Evolutionary conservation across 2,888 invertebrate species (phyloP).

Genomic region (Digitonthophagus gazella): DNA sequence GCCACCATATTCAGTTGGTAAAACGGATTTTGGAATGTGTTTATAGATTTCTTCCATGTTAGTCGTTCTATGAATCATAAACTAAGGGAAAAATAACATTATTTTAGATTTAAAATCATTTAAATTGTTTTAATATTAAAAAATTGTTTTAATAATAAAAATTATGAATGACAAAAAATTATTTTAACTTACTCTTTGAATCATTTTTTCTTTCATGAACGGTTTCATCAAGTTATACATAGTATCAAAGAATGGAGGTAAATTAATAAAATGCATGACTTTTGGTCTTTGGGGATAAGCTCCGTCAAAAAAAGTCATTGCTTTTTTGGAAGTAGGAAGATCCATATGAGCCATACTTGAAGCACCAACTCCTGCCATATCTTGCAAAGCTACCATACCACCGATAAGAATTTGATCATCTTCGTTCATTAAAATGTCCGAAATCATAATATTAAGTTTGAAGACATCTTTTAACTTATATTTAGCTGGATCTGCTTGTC

Average conservation of each 20-base stretch:
- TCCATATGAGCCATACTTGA: conserved; percentile 54
- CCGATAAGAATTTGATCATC: conserved; percentile 59
- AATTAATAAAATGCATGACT: conserved; percentile 60
- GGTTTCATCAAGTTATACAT: conserved; percentile 58
- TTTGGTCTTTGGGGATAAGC: conserved; percentile 61
- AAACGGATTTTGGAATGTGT: conserved; percentile 56
- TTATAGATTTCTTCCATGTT: conserved; percentile 58
- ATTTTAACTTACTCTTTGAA: conserved; percentile 22
- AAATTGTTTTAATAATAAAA: neutral
- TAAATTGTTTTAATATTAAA: too few relatives aligned
- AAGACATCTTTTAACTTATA: conserved; percentile 43
- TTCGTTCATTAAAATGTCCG: conserved; percentile 59
- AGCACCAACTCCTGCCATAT: conserved; percentile 56
- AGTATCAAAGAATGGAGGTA: conserved; percentile 59
- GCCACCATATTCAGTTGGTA: conserved; percentile 69
- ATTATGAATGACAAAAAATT: neutral
- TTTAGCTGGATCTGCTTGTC: conserved; percentile 38
- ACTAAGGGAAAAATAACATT: conserved; percentile 48
- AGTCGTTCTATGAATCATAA: conserved; percentile 53
- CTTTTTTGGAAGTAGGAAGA: conserved; percentile 60
- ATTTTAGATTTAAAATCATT: too few relatives aligned
- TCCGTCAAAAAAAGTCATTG: conserved; percentile 52
- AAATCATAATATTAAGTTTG: conserved; percentile 56
- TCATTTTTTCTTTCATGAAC: conserved; percentile 60
- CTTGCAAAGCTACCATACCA: conserved; percentile 58